phyloP scores from a whole-genome alignment of 2,888 invertebrate genomes.

The Harmothoe impar region DNA sequence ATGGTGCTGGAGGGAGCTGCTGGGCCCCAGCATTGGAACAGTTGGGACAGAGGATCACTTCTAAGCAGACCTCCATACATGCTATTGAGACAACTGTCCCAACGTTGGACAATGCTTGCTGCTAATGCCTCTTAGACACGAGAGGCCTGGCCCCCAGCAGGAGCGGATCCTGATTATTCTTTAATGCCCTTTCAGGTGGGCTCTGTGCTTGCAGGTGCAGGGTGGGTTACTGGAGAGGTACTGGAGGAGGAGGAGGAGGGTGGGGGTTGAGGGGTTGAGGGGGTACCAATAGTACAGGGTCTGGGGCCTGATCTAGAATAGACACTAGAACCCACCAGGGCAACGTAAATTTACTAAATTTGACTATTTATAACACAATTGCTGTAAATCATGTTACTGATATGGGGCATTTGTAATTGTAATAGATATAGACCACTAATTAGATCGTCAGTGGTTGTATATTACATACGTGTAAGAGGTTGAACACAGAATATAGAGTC shows the following conservation, averaged over 20 bases:
- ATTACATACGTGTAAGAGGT: too few relatives aligned
- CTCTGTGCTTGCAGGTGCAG: neutral
- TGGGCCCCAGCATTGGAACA: too few relatives aligned
- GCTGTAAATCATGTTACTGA: too few relatives aligned
- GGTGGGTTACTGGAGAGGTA: neutral
- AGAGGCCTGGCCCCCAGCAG: neutral
- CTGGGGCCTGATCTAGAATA: too few relatives aligned
- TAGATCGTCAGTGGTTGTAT: too few relatives aligned
- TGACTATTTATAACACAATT: too few relatives aligned
- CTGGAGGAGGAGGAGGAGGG: neutral
- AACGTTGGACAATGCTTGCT: neutral
- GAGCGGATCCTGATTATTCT: neutral
- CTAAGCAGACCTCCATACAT: neutral
- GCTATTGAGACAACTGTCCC: slow-evolving; percentile 15
- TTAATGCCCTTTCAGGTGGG: slow-evolving; percentile 20
- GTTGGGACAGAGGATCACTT: neutral
- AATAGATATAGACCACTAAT: too few relatives aligned
- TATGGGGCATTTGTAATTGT: too few relatives aligned
- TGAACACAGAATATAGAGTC: too few relatives aligned
- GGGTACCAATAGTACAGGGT: neutral
- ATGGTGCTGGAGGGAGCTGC: too few relatives aligned
- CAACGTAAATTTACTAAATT: too few relatives aligned
- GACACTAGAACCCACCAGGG: too few relatives aligned
- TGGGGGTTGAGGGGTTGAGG: neutral
- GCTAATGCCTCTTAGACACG: neutral